These are phyloP conservation scores for Scomber colias DNA, from an alignment of 2,113 vertebrate species.

Conservation along the genomic window DNA sequence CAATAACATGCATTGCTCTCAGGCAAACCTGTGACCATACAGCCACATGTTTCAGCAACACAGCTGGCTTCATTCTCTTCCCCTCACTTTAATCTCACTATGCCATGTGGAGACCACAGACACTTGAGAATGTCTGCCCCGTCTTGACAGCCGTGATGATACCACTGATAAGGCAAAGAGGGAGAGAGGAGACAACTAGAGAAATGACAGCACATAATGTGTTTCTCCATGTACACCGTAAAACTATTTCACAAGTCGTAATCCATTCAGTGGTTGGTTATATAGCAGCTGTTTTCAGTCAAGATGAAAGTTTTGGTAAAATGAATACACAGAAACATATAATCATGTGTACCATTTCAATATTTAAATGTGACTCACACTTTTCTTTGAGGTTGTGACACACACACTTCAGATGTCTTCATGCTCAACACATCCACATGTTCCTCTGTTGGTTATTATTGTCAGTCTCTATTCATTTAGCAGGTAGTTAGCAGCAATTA, in stretches of 20 bases:
- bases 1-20: conserved; percentile 59
- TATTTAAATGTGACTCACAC: no score
- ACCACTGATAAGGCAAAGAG: conserved; percentile 37
- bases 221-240: conserved; percentile 29
- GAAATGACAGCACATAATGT: conserved; percentile 31
- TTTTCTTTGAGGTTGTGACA: neutral
- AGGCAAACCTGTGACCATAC: conserved; percentile 53
- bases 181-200: conserved; percentile 31
- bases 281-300: neutral
- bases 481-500: no score
- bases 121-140: conserved; percentile 41
- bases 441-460: neutral
- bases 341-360: no score
- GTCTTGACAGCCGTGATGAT: conserved; percentile 59
- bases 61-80: conserved; percentile 58
- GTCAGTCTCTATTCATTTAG: no score
- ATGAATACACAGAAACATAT: no score
- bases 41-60: conserved; percentile 69
- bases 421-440: neutral
- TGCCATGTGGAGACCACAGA: conserved; percentile 60
- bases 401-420: neutral
- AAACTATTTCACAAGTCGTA: conserved; percentile 8
- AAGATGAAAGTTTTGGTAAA: neutral
- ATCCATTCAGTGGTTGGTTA: neutral
- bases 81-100: conserved; percentile 53